These are phyloP conservation scores for Saccopteryx leptura DNA, from an alignment of 2,113 vertebrate species.

Conservation along the genomic window DNA sequence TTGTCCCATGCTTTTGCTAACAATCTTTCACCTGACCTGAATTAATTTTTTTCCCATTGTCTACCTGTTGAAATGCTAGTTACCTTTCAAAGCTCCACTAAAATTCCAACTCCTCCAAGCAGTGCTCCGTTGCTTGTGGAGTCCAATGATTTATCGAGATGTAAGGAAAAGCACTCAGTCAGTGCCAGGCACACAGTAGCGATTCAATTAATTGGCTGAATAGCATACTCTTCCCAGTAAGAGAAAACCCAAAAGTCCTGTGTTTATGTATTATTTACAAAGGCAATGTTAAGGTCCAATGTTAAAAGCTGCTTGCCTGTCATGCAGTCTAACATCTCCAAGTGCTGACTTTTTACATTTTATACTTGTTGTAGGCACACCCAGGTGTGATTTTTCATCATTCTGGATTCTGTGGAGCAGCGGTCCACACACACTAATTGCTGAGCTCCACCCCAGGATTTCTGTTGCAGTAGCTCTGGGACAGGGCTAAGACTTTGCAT, in stretches of 20 bases:
- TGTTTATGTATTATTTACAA: neutral
- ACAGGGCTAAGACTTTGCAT: neutral
- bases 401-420: neutral
- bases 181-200: neutral
- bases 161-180: neutral
- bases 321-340: neutral
- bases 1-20: neutral
- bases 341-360: neutral
- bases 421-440: neutral
- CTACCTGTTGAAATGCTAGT: neutral
- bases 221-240: neutral
- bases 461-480: neutral
- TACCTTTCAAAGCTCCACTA: neutral
- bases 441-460: neutral
- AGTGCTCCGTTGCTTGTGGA: neutral
- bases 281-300: neutral
- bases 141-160: neutral
- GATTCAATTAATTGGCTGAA: neutral
- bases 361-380: neutral
- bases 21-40: neutral
- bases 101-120: neutral
- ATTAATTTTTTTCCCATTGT: neutral
- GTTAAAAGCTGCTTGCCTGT: neutral
- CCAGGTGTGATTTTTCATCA: neutral
- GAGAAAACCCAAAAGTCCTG: constrained; percentile 24